Conservation (phyloP, 2,113 vertebrate species). For the Sphaerodactylus townsendi region DNA sequence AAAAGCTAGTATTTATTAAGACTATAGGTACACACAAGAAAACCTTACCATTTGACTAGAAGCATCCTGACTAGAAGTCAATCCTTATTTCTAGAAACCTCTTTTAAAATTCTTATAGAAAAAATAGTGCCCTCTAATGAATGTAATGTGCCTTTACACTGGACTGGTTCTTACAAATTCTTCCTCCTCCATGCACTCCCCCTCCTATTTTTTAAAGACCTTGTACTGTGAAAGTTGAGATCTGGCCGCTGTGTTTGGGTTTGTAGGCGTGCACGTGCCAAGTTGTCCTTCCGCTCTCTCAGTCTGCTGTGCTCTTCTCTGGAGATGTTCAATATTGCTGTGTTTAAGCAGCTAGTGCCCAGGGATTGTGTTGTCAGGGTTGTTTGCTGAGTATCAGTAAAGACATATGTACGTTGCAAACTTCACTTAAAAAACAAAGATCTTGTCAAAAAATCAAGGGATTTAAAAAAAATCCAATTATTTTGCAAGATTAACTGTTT, state of each 20-base stretch:
- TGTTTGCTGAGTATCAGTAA: constrained; percentile 15
- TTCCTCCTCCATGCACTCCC: not conserved
- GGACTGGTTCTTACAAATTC: not conserved
- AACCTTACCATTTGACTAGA: not conserved
- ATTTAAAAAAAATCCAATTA: not conserved
- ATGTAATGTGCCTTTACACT: constrained; percentile 19
- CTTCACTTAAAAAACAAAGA: constrained; percentile 26
- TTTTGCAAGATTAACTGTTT: not conserved
- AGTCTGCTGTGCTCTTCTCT: constrained; percentile 24
- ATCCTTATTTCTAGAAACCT: not conserved
- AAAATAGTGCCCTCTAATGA: constrained; percentile 71
- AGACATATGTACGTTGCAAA: not conserved
- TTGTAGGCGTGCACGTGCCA: constrained; percentile 11
- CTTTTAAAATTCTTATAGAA: constrained; percentile 39
- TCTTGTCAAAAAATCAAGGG: constrained; percentile 27
- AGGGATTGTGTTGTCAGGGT: constrained; percentile 13
- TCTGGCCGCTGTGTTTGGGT: constrained; percentile 21
- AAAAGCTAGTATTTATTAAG: too few species aligned
- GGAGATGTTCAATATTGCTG: constrained; percentile 28
- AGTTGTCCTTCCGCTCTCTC: constrained; percentile 26
- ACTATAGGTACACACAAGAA: too few species aligned
- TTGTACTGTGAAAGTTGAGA: constrained; percentile 35
- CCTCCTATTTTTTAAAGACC: constrained; percentile 15
- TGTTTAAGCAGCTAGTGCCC: constrained; percentile 5
- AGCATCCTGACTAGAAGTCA: not conserved